phyloP scores from a whole-genome alignment of 2,888 invertebrate species.

The Kuschelorhynchus macadamiae region DNA sequence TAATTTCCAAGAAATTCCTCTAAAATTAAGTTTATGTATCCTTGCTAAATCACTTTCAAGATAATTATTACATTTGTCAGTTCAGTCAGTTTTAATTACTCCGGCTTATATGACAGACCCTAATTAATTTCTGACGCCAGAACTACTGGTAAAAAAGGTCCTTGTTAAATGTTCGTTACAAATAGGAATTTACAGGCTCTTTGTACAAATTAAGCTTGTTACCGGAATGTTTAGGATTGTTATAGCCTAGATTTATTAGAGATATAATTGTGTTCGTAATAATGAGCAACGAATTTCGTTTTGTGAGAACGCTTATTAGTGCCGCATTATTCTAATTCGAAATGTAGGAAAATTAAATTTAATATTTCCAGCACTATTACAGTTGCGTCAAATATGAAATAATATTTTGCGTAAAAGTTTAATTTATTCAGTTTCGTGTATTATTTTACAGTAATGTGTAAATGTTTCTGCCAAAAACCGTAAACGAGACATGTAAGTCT shows the following conservation, averaged over 20 bases:
- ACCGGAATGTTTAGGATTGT: not conserved
- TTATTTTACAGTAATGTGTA: no score
- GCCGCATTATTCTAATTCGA: no score
- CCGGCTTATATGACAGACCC: constrained; percentile 38
- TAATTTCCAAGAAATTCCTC: constrained; percentile 11
- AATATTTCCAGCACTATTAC: no score
- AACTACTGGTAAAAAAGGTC: constrained; percentile 26
- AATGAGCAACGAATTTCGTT: no score
- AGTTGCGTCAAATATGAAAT: no score
- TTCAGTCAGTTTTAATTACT: constrained; percentile 59
- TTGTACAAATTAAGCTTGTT: constrained; percentile 27
- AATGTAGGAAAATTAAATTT: no score
- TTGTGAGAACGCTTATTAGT: no score
- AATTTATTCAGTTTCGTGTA: no score
- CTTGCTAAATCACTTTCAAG: constrained; percentile 54
- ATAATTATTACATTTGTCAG: constrained; percentile 60
- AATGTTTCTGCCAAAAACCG: no score
- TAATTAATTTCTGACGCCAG: constrained; percentile 38
- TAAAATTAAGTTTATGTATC: constrained; percentile 28
- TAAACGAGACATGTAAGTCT: no score
- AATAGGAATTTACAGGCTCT: constrained; percentile 30
- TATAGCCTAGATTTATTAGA: not conserved
- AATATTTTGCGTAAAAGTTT: no score
- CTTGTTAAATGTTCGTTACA: constrained; percentile 33
- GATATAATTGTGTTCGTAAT: not conserved